These are phyloP conservation scores for Clinocottus analis DNA, from an alignment of 2,113 vertebrate genomes.

Conservation along the genomic window DNA sequence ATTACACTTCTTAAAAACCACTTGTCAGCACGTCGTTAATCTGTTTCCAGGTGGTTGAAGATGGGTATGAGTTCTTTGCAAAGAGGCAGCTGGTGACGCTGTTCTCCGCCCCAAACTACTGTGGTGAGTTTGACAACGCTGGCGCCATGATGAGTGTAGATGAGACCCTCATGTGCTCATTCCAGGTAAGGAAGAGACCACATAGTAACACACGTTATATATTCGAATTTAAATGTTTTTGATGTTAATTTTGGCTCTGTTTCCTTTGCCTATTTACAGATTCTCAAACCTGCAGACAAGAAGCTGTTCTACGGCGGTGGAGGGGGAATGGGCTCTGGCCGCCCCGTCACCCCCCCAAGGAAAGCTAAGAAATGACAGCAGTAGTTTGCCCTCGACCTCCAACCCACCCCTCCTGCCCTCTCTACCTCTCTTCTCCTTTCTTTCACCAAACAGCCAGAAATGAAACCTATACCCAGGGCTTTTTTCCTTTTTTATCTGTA, in stretches of 20 bases:
- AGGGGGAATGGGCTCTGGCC: slow-evolving; percentile 87
- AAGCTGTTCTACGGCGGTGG: slow-evolving; percentile 93
- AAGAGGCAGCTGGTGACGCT: slow-evolving; percentile 97
- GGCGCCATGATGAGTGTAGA: slow-evolving; percentile 99
- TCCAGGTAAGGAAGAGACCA: slow-evolving; percentile 92
- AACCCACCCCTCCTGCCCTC: slow-evolving; percentile 68
- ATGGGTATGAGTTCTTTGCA: slow-evolving; percentile 97
- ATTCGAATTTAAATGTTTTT: neutral
- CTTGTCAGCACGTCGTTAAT: neutral
- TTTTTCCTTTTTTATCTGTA: slow-evolving; percentile 82
- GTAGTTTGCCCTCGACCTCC: slow-evolving; percentile 60
- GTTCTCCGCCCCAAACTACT: slow-evolving; percentile 97
- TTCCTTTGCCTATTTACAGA: slow-evolving; percentile 58
- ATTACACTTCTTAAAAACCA: neutral
- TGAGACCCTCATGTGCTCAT: slow-evolving; percentile 97
- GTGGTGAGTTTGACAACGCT: slow-evolving; percentile 96
- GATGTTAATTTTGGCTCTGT: neutral
- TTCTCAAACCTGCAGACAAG: slow-evolving; percentile 88
- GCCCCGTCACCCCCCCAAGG: slow-evolving; percentile 93
- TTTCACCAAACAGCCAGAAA: slow-evolving; percentile 82
- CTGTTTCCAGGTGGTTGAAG: slow-evolving; percentile 91
- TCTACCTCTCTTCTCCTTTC: slow-evolving; percentile 77
- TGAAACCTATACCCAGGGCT: slow-evolving; percentile 84
- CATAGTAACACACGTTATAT: no score
- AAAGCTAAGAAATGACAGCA: slow-evolving; percentile 94